phyloP scores from a whole-genome alignment of 2,113 vertebrate species.

The Tetrao urogallus region DNA sequence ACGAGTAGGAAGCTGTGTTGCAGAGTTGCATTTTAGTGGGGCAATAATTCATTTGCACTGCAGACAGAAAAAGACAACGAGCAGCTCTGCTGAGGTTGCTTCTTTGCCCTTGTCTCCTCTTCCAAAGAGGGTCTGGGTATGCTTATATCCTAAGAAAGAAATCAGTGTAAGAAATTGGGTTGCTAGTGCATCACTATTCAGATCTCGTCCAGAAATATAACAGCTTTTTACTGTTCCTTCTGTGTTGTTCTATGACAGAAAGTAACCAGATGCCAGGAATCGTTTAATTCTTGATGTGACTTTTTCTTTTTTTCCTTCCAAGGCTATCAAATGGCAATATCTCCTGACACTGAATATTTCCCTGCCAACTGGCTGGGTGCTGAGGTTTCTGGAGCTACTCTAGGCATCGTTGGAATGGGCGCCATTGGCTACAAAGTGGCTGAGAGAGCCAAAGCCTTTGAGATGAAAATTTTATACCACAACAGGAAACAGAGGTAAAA shows the following conservation, averaged over 20 bases:
- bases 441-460: slow-evolving; percentile 75
- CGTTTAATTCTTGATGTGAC: neutral
- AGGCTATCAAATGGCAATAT: slow-evolving; percentile 71
- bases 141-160: neutral
- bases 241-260: neutral
- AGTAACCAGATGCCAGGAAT: neutral
- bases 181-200: neutral
- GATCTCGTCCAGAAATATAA: neutral
- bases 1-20: neutral
- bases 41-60: neutral
- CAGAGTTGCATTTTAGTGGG: neutral
- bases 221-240: neutral
- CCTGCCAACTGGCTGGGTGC: slow-evolving; percentile 54
- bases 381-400: slow-evolving; percentile 68
- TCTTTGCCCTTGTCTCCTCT: neutral
- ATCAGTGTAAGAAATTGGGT: neutral
- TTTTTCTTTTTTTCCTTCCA: neutral
- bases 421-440: slow-evolving; percentile 76
- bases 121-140: neutral
- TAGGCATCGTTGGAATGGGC: slow-evolving; percentile 81
- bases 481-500: slow-evolving; percentile 77
- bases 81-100: neutral
- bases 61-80: neutral
- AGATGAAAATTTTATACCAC: slow-evolving; percentile 81
- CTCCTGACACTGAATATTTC: slow-evolving; percentile 53